Evolutionary conservation across 2,888 invertebrate species (phyloP), one percentile per base, ranked within the genome.

Genomic region (Synergus laeviventris): DNA sequence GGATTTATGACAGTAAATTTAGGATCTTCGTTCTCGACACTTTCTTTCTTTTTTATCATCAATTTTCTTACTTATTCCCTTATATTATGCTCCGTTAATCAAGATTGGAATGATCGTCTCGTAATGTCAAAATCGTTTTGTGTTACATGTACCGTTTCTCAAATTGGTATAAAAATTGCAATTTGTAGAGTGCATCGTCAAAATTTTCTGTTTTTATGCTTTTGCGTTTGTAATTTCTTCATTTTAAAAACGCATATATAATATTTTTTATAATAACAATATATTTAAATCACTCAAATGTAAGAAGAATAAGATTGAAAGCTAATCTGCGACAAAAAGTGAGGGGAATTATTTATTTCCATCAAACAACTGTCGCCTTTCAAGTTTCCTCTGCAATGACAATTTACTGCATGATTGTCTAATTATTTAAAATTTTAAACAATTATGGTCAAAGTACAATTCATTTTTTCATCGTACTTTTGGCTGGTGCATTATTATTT

Each of bases 61-160:
- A 14, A 11, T 31, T 31, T 60, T 31, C 31, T 60, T 60, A 60
- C 14, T 60, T 12, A 60, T 77, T 42, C 77, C 76, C 2, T 54
- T 77, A 16, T 77, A 16, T 11, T 74, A 12, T 76, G 1, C 14
- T 76, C 77, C 42, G 2, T 77, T 49, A 76, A 77, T n/a, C 21
- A 54, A 7, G 31, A 77, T 76, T 62, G 54, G 39, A 62, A 60
- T 1, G 21, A 77, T 73, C 70, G 66, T 1, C 42, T 61, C 1
- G 76, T 76, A 38, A 45, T 77, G 56, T 73, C 73, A 3, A 77
- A 76, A 12, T 76, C 77, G 16, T 42, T 77, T 18, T 77, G 77
- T 16, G 61, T 77, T 5, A 54, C 70, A n/a, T 77, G 77, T 21
- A 70, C 76, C 11, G 73, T 60, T 1, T 0, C 36, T 60, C 76